A percentile compares a stretch with the other conserved stretches of the same genome.
Conservation (phyloP, 2,888 invertebrate species). For the Spialia ferax region DNA sequence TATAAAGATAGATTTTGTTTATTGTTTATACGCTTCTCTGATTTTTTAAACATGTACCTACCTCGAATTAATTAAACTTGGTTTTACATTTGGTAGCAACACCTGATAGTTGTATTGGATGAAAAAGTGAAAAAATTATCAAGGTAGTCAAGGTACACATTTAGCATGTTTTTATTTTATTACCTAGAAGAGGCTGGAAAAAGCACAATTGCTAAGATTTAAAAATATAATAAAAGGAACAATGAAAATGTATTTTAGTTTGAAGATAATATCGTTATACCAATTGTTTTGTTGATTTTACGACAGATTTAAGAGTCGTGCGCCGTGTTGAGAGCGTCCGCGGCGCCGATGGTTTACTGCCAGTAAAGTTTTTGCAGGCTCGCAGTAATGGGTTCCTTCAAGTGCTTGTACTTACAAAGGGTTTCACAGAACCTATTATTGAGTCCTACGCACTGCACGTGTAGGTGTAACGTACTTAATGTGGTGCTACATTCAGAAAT, state of each 20-base stretch:
- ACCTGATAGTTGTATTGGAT: too few species aligned
- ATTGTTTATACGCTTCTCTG: too few species aligned
- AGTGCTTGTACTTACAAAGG: conserved; percentile 4
- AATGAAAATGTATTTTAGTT: neutral
- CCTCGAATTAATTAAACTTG: too few species aligned
- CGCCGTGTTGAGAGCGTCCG: neutral
- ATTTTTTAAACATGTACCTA: too few species aligned
- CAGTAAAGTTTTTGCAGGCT: conserved; percentile 20
- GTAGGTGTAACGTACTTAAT: neutral
- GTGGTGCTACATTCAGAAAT: neutral
- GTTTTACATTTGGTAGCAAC: too few species aligned
- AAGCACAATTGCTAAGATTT: too few species aligned
- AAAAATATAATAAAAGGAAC: too few species aligned
- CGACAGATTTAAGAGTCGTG: conserved; percentile 6
- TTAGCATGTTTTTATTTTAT: too few species aligned
- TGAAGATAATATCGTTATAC: neutral
- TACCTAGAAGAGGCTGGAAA: too few species aligned
- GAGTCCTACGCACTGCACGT: neutral
- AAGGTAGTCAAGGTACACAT: too few species aligned
- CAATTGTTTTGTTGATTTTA: conserved; percentile 16
- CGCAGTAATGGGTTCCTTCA: conserved; percentile 17
- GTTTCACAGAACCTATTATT: conserved; percentile 1
- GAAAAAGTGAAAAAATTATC: too few species aligned
- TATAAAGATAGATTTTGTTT: too few species aligned
- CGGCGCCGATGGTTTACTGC: conserved; percentile 8